Evolutionary conservation across 1,140 invertebrate species (phyloP), one percentile per base, ranked within the genome.

Genomic region (Brachionus rotundiformis): DNA sequence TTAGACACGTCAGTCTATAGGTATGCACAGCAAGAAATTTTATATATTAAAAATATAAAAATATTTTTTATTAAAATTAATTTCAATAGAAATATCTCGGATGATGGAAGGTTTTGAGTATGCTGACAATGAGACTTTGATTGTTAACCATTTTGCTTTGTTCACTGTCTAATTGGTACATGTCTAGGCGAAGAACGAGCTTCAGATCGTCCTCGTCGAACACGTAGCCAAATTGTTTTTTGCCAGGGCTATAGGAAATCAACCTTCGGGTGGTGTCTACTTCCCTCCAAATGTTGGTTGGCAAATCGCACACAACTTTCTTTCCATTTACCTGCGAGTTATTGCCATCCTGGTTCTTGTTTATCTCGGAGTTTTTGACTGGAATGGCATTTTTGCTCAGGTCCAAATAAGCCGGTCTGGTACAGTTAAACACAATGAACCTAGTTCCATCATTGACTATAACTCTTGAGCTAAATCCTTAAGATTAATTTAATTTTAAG

Each of bases 21-120:
- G 47, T 49, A 19, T 49, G 16, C 16, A 16, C 47, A 19, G 47
- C 19, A 16, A 54, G 6, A 19, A 54, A 19, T 41, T 41, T 41
- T 41, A 41, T 11, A 41, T 41, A n/a, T 6, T 6, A 39, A 6
- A 19, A 54, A 54, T 19, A 54, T 54, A 49, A 54, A 54, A 47
- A 54, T 8, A 54, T 19, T 54, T 8, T 54, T 54, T 54, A 49
- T 19, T 54, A 49, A 54, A 54, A 54, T 8, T 54, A 19, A 19
- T 49, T 54, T 73, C 25, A 73, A 25, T 73, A 73, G 25, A 73
- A 73, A 73, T 44, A 73, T 73, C 68, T 73, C 27, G 68, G 68
- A 73, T 73, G 68, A 44, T 44, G 68, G 19, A 73, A 73, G 7
- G 39, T 41, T 44, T 73, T 73, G 3, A 73, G 41, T 25, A 73